Percentiles rank a stretch among this genome's conserved stretches.
Evolutionary conservation across 2,888 invertebrate genomes (phyloP).

Genomic region (Pollenia griseotomentosa): DNA sequence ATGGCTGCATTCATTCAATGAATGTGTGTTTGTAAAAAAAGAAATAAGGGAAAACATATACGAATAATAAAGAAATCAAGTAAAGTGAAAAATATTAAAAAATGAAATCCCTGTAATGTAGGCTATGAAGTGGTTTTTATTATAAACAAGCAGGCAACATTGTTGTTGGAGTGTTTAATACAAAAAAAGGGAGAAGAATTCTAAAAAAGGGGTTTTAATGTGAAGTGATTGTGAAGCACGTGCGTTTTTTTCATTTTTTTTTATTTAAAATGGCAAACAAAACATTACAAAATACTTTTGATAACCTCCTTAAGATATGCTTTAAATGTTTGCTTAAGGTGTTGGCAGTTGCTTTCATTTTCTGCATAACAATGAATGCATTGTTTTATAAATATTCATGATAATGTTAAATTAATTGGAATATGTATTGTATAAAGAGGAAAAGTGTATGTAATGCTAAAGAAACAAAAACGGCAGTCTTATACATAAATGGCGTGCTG

Average conservation of each 20-base stretch:
- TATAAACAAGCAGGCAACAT: constrained; percentile 48
- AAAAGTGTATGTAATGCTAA: neutral
- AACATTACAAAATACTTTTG: constrained; percentile 52
- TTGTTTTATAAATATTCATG: constrained; percentile 54
- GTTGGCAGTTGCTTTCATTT: constrained; percentile 59
- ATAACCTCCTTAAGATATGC: constrained; percentile 67
- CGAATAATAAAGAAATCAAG: constrained; percentile 67
- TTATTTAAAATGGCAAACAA: constrained; percentile 31
- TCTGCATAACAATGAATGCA: constrained; percentile 33
- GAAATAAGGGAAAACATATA: constrained; percentile 18
- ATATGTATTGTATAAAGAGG: constrained; percentile 5
- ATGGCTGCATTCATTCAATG: constrained; percentile 43
- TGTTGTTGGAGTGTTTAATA: constrained; percentile 19
- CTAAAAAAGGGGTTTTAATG: neutral
- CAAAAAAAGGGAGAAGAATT: constrained; percentile 7
- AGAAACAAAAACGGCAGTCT: neutral
- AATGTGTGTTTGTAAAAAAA: constrained; percentile 11
- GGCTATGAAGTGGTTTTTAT: constrained; percentile 64
- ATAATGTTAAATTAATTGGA: constrained; percentile 66
- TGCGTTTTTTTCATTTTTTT: neutral
- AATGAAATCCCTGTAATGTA: constrained; percentile 68
- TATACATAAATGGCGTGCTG: neutral
- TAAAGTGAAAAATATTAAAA: constrained; percentile 27
- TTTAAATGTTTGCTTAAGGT: constrained; percentile 63
- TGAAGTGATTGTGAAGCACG: neutral